Base-by-base conservation (phyloP, 2,888 invertebrate species). In the Heliconius cydno region DNA sequence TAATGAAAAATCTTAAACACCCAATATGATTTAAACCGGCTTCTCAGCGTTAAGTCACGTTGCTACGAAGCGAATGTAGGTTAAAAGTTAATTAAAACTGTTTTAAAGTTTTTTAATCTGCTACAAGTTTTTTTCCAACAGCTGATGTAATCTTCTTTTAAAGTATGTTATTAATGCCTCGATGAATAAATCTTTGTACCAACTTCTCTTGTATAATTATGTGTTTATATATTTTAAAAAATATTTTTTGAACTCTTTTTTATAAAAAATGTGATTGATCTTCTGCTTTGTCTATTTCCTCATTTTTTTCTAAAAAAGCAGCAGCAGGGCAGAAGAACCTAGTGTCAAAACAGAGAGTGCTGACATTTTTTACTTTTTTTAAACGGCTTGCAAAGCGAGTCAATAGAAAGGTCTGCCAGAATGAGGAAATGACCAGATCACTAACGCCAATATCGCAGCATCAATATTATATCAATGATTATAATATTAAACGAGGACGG, bases 11-110 rank as follows among this genome's bases (percentile, higher is more conserved):
- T 73, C 72, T 73, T 73, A 34, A 60, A 57, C 72, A 57, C 72
- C 72, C 72, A 60, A 73, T 60, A 73, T 38, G 73, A 73, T 60
- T 73, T 73, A 60, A 73, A 60, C 34, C 34, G 60, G 60, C 73
- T 60, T 73, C 73, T 73, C 73, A 73, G 73, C 75, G 75, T 63
- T 75, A 75, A 75, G 65, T 65, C 75, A 77, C 77, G 77, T 63
- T 46, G 70, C 34, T 70, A 6, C 41, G 70, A 28, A 15, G 60
- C 41, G 71, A 63, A 77, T 71, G 71, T 77, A 71, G 77, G 73
- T 78, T 67, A 66, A 78, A 78, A 78, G 78, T 78, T 78, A 78
- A 78, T 78, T 78, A 78, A 78, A 75, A 75, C 63, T 46, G 66
- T 78, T 73, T 67, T 78, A 78, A 78, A 78, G 57, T 74, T 78